These are phyloP conservation scores for Pangasius mekongensis DNA, from an alignment of 2,797 vertebrate species.

Conservation along the genomic window DNA sequence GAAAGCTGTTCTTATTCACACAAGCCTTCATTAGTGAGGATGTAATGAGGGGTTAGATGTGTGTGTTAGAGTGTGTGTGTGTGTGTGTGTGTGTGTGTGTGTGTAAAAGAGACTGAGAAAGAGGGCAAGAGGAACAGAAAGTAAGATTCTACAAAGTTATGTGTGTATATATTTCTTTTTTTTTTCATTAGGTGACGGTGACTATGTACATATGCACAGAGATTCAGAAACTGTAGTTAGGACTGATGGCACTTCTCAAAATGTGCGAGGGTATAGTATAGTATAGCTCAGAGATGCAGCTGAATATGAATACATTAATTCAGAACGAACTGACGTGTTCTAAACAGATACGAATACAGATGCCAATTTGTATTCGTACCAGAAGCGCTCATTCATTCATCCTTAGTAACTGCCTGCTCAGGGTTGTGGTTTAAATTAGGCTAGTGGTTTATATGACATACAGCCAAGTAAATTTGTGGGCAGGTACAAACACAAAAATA, in stretches of 20 bases:
- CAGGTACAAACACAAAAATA: not conserved
- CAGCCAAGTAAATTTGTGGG: not conserved
- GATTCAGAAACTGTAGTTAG: not conserved
- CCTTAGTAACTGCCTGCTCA: not conserved
- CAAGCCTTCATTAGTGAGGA: constrained; percentile 47
- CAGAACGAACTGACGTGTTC: not conserved
- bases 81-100: constrained; percentile 11
- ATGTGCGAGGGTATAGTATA: not conserved
- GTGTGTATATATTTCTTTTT: not conserved
- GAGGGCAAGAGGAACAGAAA: not conserved
- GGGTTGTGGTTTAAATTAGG: not conserved
- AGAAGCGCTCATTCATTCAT: not conserved
- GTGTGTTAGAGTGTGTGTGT: not conserved
- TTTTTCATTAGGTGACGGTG: not conserved
- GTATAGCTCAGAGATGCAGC: not conserved
- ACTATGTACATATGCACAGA: not conserved
- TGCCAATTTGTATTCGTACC: not conserved
- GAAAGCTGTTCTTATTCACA: constrained; percentile 48
- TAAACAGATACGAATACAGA: not conserved
- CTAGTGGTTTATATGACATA: not conserved
- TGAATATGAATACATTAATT: not conserved
- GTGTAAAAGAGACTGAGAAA: constrained; percentile 32
- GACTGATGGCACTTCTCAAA: not conserved
- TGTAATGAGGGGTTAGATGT: constrained; percentile 26
- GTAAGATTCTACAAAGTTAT: not conserved